phyloP scores from a whole-genome alignment of 64 coral and sea anemone genomes.

The Montipora sp. region DNA sequence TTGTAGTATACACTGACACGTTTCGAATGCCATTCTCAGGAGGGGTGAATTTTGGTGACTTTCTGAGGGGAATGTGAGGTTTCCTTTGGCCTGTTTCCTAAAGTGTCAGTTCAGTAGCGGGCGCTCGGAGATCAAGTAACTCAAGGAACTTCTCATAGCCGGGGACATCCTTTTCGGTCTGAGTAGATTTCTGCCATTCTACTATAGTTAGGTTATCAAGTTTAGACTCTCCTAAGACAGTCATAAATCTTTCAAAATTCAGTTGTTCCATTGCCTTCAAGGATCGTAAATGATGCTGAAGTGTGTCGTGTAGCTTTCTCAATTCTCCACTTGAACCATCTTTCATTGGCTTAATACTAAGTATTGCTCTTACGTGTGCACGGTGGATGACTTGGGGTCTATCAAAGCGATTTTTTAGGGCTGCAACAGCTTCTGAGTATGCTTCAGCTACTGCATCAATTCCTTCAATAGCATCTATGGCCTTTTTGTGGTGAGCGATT shows the following conservation, averaged over 20 bases:
- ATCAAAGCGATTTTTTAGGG: constrained; percentile 57
- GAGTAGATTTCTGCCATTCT: constrained; percentile 52
- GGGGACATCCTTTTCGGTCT: constrained; percentile 3
- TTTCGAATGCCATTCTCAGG: not conserved
- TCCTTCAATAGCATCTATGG: constrained; percentile 62
- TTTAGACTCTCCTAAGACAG: constrained; percentile 26
- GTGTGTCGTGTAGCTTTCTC: constrained; percentile 39
- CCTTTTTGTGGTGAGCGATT: constrained; percentile 30
- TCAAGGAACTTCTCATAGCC: constrained; percentile 47
- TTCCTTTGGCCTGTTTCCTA: not conserved
- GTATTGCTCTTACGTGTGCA: constrained; percentile 50
- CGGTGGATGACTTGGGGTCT: not conserved
- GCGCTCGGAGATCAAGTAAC: constrained; percentile 49
- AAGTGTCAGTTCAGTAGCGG: constrained; percentile 18
- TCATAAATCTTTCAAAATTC: constrained; percentile 49
- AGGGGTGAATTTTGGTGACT: not conserved
- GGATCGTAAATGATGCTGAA: constrained; percentile 61
- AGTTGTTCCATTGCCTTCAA: constrained; percentile 50
- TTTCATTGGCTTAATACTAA: constrained; percentile 34
- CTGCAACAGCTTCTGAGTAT: constrained; percentile 54
- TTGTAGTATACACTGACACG: not conserved
- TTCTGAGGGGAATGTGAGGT: not conserved
- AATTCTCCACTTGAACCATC: constrained; percentile 46
- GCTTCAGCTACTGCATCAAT: constrained; percentile 60
- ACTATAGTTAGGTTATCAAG: constrained; percentile 34